These are phyloP conservation scores for Laterallus jamaicensis DNA, from an alignment of 2,113 vertebrate genomes.

Conservation along the genomic window DNA sequence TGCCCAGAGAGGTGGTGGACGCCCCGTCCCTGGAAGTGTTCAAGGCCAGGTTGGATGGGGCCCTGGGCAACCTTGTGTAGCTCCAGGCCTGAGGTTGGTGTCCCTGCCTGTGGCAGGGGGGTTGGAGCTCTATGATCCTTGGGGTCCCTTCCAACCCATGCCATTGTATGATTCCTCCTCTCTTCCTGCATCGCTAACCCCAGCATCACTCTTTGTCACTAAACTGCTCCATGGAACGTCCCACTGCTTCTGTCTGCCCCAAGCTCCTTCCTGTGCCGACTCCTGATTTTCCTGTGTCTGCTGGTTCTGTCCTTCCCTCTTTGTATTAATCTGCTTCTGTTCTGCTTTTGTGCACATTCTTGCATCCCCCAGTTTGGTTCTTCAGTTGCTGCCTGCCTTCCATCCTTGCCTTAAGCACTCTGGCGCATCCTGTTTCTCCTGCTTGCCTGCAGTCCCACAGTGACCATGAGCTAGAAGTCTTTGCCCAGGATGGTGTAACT, in stretches of 20 bases:
- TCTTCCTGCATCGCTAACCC: background rate
- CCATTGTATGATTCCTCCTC: background rate
- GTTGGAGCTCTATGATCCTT: too few species aligned
- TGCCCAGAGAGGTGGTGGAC: too few species aligned
- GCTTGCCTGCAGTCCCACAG: background rate
- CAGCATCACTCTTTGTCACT: background rate
- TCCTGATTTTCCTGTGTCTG: background rate
- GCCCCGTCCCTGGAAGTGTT: too few species aligned
- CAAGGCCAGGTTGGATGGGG: too few species aligned
- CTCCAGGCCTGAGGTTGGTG: too few species aligned
- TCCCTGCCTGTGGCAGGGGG: too few species aligned
- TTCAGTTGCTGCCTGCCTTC: background rate
- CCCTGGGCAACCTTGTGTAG: too few species aligned
- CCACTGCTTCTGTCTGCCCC: background rate
- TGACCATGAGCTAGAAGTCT: background rate
- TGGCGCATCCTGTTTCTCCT: background rate
- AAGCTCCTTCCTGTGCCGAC: background rate
- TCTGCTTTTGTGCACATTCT: background rate
- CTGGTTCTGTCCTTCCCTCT: background rate
- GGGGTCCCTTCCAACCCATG: too few species aligned
- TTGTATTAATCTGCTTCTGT: background rate
- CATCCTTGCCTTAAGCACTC: conserved; percentile 8
- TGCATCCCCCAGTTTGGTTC: background rate
- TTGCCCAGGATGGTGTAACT: background rate
- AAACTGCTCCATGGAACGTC: background rate